Base-by-base conservation (phyloP, 2,113 vertebrate genomes). In the Erinaceus europaeus region DNA sequence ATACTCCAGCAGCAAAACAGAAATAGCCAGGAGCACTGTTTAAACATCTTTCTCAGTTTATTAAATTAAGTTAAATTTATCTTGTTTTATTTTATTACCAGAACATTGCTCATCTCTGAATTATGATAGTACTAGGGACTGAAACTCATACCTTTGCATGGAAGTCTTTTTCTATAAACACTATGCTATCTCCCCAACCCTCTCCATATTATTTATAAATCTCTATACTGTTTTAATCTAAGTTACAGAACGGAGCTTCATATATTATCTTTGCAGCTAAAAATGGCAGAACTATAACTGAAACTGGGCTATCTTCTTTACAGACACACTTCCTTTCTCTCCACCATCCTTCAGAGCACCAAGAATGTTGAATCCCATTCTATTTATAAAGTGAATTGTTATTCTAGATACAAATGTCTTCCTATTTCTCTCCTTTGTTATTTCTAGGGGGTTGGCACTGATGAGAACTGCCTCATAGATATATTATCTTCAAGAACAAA, bases 401-500 rank as follows among this genome's bases (percentile, higher is more conserved):
- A 38, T 82, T 68, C 34, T 15, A 48, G 50, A 15, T 46, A 21
- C 17, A 40, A 89, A 84, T 84, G 3, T 18, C 20, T 64, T 78
- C 89, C 59, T 64, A 12, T 59, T 10, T 80, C 74, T 82, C 90
- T 91, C n/a, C 48, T 90, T 79, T 89, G 92, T 12, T 90, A 74
- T 65, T 91, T 86, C 42, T 81, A 98, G 97, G 97, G 97, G 91
- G 87, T 18, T 78, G 97, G 96, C 59, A 97, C 91, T 61, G 96
- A 98, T 74, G 97, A 98, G 95, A 97, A 96, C 3, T 97, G 97
- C 61, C 95, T 98, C 52, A 97, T 97, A 93, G 97, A 98, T 79
- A 98, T 98, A 96, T 86, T 98, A 94, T 96, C 97, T 71, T 97
- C 97, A 48, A 97, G 97, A 96, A 97, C 98, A 96, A 97, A 97